phyloP scores from a whole-genome alignment of 1,140 invertebrate genomes.

The Triops longicaudatus region DNA sequence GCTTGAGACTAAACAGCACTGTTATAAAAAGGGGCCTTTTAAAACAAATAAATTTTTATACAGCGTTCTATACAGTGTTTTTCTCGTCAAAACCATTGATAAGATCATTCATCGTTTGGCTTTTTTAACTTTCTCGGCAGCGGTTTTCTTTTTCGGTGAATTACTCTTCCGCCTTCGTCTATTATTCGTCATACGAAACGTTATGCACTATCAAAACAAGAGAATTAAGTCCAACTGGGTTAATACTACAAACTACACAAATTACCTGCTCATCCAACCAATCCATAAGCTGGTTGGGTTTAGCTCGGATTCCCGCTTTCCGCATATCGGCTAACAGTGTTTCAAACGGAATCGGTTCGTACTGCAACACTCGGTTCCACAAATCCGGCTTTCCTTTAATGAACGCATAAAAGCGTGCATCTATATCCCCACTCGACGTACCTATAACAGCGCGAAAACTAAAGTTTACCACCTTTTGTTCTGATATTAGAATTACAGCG shows the following conservation, averaged over 20 bases:
- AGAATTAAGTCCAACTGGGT: neutral
- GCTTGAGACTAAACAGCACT: too few relatives aligned
- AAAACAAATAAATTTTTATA: too few relatives aligned
- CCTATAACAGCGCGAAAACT: neutral
- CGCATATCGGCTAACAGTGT: slow-evolving; percentile 38
- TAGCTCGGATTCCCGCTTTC: slow-evolving; percentile 40
- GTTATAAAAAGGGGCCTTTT: too few relatives aligned
- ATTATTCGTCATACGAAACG: slow-evolving; percentile 23
- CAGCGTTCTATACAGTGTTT: too few relatives aligned
- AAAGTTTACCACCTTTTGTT: too few relatives aligned
- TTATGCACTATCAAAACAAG: slow-evolving; percentile 24
- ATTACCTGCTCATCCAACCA: slow-evolving; percentile 45
- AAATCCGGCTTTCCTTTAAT: slow-evolving; percentile 38
- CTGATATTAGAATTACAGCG: neutral
- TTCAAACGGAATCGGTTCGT: slow-evolving; percentile 44
- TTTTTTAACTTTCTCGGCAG: neutral
- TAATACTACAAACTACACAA: neutral
- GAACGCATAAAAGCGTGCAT: slow-evolving; percentile 30
- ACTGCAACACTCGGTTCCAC: slow-evolving; percentile 41
- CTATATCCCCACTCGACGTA: slow-evolving; percentile 18
- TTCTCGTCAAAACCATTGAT: neutral
- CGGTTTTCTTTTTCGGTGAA: neutral
- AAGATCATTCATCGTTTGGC: neutral
- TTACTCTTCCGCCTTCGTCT: neutral
- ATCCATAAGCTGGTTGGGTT: slow-evolving; percentile 39